A percentile compares a stretch with the other conserved stretches of the same genome.
Conservation (phyloP, 2,797 vertebrate genomes). For the Chlorospingus semifuscus region DNA sequence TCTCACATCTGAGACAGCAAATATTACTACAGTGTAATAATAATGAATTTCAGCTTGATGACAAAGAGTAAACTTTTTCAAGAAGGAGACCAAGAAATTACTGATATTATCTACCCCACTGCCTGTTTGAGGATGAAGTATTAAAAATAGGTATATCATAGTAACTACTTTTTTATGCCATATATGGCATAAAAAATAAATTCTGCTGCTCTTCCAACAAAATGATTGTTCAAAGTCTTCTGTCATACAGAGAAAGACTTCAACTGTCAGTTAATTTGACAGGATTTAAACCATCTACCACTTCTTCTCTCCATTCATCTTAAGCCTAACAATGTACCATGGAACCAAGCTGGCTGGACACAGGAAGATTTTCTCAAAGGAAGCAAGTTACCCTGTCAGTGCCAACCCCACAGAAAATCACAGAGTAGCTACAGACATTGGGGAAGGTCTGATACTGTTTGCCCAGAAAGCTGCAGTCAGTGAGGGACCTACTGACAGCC, state of each 20-base stretch:
- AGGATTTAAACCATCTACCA: background rate
- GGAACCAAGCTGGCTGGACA: background rate
- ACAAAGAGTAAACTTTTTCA: constrained; percentile 9
- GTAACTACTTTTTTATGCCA: background rate
- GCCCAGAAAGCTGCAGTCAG: background rate
- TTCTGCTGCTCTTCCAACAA: background rate
- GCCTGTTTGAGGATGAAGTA: background rate
- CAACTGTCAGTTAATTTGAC: background rate
- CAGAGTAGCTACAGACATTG: background rate
- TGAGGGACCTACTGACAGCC: background rate
- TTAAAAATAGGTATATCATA: background rate
- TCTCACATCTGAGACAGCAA: background rate
- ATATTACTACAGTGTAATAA: background rate
- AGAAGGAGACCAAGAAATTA: constrained; percentile 26
- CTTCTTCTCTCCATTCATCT: background rate
- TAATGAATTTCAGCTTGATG: constrained; percentile 12
- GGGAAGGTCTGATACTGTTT: background rate
- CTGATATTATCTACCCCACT: constrained; percentile 6
- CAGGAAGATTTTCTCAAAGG: background rate
- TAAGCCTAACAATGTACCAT: background rate
- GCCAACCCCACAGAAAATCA: background rate
- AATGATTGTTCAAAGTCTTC: background rate
- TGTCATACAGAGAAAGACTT: background rate
- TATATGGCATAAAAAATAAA: background rate
- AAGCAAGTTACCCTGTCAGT: background rate